These are phyloP conservation scores for Rhinolophus ferrumequinum DNA, from an alignment of 2,113 vertebrate genomes.

Conservation along the genomic window DNA sequence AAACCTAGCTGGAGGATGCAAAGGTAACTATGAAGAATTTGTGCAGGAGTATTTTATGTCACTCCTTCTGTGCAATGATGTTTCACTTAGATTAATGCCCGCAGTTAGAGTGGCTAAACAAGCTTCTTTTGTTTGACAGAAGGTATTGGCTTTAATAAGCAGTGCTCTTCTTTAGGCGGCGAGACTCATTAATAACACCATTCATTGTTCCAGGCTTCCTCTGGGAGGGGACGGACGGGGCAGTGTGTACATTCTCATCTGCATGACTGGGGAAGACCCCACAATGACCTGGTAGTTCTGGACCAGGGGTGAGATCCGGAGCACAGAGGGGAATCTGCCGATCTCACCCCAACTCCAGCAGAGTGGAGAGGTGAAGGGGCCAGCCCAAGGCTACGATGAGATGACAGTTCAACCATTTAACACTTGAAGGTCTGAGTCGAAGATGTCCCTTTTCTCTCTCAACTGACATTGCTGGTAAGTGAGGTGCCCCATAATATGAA, in stretches of 20 bases:
- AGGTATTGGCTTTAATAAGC: background rate
- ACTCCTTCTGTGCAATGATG: fast-evolving
- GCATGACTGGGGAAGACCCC: background rate
- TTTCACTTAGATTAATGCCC: background rate
- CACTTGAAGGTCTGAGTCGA: background rate
- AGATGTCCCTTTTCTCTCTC: background rate
- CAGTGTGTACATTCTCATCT: background rate
- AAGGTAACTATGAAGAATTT: background rate
- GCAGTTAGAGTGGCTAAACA: background rate
- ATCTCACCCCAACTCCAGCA: background rate
- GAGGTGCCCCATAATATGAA: background rate
- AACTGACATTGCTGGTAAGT: background rate
- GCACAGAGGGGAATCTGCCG: background rate
- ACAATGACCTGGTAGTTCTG: background rate
- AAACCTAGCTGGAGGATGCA: fast-evolving
- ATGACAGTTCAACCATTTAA: background rate
- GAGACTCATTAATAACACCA: background rate
- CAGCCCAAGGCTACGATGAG: fast-evolving
- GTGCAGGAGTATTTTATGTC: fast-evolving
- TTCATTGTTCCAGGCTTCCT: background rate
- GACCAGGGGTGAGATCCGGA: background rate
- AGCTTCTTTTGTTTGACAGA: background rate
- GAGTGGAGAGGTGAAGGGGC: background rate
- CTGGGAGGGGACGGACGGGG: background rate
- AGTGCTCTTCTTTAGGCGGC: background rate